Percentiles rank a stretch among this genome's conserved stretches.
Conservation (phyloP, 2,113 vertebrate species). For the Erinaceus europaeus region DNA sequence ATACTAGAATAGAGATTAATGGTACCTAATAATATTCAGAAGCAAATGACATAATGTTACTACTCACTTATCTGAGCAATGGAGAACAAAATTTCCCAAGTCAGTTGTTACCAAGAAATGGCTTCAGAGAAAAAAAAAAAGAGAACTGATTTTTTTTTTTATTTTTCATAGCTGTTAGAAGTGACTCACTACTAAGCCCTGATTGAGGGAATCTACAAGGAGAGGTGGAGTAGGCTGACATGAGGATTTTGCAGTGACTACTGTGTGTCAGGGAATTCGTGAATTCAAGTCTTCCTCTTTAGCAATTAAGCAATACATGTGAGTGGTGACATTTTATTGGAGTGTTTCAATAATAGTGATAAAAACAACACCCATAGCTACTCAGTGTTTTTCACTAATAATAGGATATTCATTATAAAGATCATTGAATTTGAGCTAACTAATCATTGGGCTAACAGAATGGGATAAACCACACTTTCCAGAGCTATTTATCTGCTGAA, state of each 20-base stretch:
- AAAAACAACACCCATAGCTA: neutral
- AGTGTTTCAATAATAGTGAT: conserved; percentile 25
- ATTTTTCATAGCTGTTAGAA: conserved; percentile 32
- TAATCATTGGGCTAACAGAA: conserved; percentile 14
- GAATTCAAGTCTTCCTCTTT: conserved; percentile 38
- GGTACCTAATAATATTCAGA: neutral
- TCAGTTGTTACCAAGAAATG: neutral
- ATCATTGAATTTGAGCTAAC: conserved; percentile 13
- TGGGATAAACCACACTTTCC: neutral
- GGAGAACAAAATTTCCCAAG: neutral
- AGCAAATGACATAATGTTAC: neutral
- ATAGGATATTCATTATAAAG: conserved; percentile 10
- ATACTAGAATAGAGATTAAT: conserved; percentile 13
- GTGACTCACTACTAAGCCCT: neutral
- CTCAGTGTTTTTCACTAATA: conserved; percentile 29
- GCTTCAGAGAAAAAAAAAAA: conserved; percentile 13
- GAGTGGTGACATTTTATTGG: conserved; percentile 28
- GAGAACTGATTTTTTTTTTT: conserved; percentile 5
- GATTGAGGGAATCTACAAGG: conserved; percentile 22
- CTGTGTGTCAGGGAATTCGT: conserved; percentile 35
- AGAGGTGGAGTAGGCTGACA: neutral
- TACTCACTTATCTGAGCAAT: neutral
- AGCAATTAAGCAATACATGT: neutral
- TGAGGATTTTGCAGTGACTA: neutral
- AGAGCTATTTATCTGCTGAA: neutral